A percentile compares a stretch with the other conserved stretches of the same genome.
Evolutionary conservation across 30 jellyfish, hydroid and myxozoan genomes (phyloP).

Genomic region (Turritopsis rubra): DNA sequence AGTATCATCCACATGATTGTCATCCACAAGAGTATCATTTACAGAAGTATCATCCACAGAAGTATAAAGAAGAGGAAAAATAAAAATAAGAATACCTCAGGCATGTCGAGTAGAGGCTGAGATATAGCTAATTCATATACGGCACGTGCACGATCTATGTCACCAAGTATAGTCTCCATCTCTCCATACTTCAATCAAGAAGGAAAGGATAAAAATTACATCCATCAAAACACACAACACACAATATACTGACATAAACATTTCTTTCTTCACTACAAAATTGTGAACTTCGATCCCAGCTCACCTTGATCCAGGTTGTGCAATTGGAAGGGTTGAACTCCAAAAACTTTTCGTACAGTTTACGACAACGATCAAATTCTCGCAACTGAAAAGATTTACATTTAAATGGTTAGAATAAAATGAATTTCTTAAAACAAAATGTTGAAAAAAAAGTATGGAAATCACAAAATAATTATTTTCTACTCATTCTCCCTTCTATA

Average conservation of each 20-base stretch:
- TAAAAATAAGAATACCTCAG: constrained; percentile 66
- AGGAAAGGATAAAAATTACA: neutral
- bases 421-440: too few relatives aligned
- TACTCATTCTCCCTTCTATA: neutral
- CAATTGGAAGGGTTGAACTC: constrained; percentile 97
- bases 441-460: too few relatives aligned
- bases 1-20: too few relatives aligned
- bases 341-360: constrained; percentile 77
- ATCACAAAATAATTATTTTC: neutral
- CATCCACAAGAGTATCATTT: too few relatives aligned
- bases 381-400: constrained; percentile 72
- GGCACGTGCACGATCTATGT: constrained; percentile 75
- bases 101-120: constrained; percentile 93
- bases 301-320: constrained; percentile 93
- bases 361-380: constrained; percentile 94
- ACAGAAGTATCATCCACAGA: too few relatives aligned
- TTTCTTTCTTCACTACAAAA: too few relatives aligned
- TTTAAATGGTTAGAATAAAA: too few relatives aligned
- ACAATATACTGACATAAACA: too few relatives aligned
- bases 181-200: constrained; percentile 69
- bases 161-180: constrained; percentile 90
- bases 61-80: too few relatives aligned
- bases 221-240: too few relatives aligned
- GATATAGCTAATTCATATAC: constrained; percentile 78
- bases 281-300: too few relatives aligned